Evolutionary conservation across 2,888 invertebrate genomes (phyloP).

Genomic region (Noctua janthe): DNA sequence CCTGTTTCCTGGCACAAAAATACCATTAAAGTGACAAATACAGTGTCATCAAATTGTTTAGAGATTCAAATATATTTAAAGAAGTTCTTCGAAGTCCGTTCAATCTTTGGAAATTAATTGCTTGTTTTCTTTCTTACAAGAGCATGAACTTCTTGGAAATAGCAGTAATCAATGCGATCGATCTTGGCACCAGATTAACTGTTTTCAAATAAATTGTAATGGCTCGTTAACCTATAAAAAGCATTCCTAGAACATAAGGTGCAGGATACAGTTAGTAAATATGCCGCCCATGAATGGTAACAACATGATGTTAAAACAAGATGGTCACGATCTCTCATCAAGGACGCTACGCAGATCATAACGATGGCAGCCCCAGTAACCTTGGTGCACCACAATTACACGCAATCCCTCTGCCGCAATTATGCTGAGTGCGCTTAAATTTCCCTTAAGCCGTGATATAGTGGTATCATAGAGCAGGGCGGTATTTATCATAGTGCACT

Average conservation of each 20-base stretch:
- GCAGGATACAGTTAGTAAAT: constrained; percentile 57
- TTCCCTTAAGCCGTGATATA: constrained; percentile 77
- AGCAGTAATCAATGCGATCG: constrained; percentile 36
- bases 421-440: constrained; percentile 73
- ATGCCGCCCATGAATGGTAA: constrained; percentile 51
- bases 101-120: constrained; percentile 19
- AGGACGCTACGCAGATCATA: constrained; percentile 67
- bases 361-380: constrained; percentile 62
- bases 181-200: constrained; percentile 42
- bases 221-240: constrained; percentile 48
- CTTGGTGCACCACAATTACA: constrained; percentile 68
- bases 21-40: constrained; percentile 42
- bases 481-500: constrained; percentile 78
- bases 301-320: constrained; percentile 57
- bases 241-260: constrained; percentile 36
- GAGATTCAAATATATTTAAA: constrained; percentile 5
- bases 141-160: constrained; percentile 34
- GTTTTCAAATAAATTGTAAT: constrained; percentile 54
- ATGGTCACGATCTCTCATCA: constrained; percentile 64
- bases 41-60: constrained; percentile 29
- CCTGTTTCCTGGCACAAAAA: constrained; percentile 49
- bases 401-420: constrained; percentile 69
- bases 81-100: constrained; percentile 9
- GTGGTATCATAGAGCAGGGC: constrained; percentile 76
- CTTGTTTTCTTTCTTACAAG: constrained; percentile 29